Percentiles rank a stretch among this genome's conserved stretches.
Conservation (phyloP, 2,113 vertebrate species). For the Loxodonta africana region DNA sequence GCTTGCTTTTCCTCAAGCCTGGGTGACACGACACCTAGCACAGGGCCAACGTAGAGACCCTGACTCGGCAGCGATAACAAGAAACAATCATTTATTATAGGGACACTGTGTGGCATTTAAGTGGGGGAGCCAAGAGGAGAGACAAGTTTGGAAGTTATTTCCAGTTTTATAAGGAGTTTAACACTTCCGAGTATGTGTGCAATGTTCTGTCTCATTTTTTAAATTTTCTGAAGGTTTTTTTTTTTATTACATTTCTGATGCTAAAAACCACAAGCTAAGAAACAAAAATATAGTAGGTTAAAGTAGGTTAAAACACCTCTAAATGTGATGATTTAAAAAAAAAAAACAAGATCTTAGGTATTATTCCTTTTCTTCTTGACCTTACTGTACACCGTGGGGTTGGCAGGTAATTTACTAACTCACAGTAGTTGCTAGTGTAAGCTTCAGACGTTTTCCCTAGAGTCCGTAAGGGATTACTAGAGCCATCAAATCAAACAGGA, state of each 20-base stretch:
- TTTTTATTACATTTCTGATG: too few relatives aligned
- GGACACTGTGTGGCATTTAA: not conserved
- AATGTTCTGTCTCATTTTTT: not conserved
- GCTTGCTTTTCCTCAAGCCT: not conserved
- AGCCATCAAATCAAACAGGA: slow-evolving; percentile 74
- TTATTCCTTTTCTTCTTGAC: not conserved
- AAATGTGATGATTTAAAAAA: not conserved
- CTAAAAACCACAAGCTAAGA: not conserved
- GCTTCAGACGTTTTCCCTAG: slow-evolving; percentile 50
- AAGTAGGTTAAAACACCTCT: not conserved
- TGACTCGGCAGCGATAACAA: fast-evolving
- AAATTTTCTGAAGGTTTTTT: not conserved
- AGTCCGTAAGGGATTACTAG: not conserved
- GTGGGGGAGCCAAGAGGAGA: not conserved
- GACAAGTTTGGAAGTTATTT: not conserved
- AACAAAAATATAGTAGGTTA: not conserved
- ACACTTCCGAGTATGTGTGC: not conserved
- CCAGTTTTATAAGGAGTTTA: not conserved
- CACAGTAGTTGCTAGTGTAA: slow-evolving; percentile 51
- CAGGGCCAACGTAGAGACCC: not conserved
- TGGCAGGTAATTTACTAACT: slow-evolving; percentile 57
- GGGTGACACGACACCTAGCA: not conserved
- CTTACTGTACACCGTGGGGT: not conserved
- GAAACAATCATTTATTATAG: not conserved
- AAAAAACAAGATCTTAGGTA: not conserved